Base-by-base conservation (phyloP, 2,797 vertebrate species). In the Eulemur mongoz region DNA sequence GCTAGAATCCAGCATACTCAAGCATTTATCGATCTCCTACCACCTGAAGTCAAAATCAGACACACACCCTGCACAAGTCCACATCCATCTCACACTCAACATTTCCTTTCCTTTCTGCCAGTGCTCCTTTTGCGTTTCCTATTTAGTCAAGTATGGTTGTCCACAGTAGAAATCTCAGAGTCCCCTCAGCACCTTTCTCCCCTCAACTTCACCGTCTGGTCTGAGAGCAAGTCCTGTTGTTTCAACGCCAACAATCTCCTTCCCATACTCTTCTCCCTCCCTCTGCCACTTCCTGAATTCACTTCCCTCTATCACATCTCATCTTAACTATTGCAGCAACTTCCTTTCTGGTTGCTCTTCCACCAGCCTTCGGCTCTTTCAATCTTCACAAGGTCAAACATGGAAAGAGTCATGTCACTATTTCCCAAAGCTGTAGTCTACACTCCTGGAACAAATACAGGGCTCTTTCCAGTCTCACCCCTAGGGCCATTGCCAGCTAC, bases 11-110 rank as follows among this genome's bases (percentile, higher is more conserved):
- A 35, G 43, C 63, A 82, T 61, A 76, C 11, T 76, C 48, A 76
- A 45, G 18, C 6, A 5, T 11, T 20, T 52, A 18, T 30, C 32
- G 11, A 38, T 35, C 27, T 25, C 63, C 78, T 48, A 18, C 54
- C 61, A 14, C 48, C 43, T 73, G 30, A 32, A 92, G 40, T 23
- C 43, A 89, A 96, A 95, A 43, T 10, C 27, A 18, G 67, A 61
- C 8, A 23, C 32, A 35, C 0, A 3, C 22, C 9, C 22, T 52
- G 17, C 48, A 52, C 14, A 43, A 5, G 4, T 18, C 85, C 48
- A n/a, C 25, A 18, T 22, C 23, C 30, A 35, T 45, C 67, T 57
- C 80, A 57, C 54, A 73, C 72, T 32, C 14, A 1, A 0, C 7
- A 20, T 23, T 69, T 23, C 45, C 22, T 27, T 83, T 90, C 23